Percentiles rank a stretch among this genome's conserved stretches.
Evolutionary conservation across 2,888 invertebrate species (phyloP).

Genomic region (Brachylomia viminalis): DNA sequence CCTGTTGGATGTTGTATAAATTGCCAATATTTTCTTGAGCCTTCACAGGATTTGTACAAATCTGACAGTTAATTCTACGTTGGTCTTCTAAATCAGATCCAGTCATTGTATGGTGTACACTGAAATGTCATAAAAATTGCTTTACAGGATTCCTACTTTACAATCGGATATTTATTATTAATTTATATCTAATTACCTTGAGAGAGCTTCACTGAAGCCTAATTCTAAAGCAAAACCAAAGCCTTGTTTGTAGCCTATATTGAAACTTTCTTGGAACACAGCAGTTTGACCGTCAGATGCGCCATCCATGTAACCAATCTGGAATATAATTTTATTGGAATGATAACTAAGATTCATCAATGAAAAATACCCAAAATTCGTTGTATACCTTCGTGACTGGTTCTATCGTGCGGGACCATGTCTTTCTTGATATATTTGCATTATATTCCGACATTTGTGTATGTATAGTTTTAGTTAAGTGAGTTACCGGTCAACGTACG

Average conservation of each 20-base stretch:
- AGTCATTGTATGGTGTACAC: conserved; percentile 55
- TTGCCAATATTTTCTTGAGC: conserved; percentile 79
- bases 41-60: conserved; percentile 75
- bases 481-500: neutral
- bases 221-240: conserved; percentile 91
- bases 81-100: conserved; percentile 63
- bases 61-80: conserved; percentile 82
- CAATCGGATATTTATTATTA: neutral
- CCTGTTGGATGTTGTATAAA: conserved; percentile 80
- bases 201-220: conserved; percentile 80
- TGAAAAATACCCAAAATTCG: neutral
- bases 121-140: conserved; percentile 54
- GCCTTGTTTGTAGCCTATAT: conserved; percentile 92
- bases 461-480: neutral
- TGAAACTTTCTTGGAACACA: conserved; percentile 93
- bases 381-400: conserved; percentile 76
- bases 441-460: conserved; percentile 75
- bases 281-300: conserved; percentile 91
- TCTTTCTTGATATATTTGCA: conserved; percentile 73
- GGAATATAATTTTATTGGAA: conserved; percentile 12
- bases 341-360: neutral
- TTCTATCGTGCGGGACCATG: conserved; percentile 77
- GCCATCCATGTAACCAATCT: conserved; percentile 93
- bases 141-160: neutral
- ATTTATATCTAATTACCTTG: conserved; percentile 57